Base-by-base conservation (phyloP, 2,113 vertebrate genomes). In the Mionectes macconnelli region DNA sequence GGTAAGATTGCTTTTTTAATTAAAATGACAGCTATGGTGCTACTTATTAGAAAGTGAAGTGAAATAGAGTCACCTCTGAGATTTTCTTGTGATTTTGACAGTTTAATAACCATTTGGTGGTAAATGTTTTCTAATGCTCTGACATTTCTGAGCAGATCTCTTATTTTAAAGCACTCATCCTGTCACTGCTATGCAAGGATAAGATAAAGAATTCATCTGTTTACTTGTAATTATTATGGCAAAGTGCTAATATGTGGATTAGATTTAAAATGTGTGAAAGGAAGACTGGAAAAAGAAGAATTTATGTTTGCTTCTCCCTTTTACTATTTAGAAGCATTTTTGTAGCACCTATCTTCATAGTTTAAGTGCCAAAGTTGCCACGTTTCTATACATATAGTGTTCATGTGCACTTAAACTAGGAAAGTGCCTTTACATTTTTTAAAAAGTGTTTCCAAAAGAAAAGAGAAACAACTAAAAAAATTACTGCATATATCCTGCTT, bases 1-100 rank as follows among this genome's bases (percentile, higher is more conserved):
- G 20, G 10, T 76, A 91, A 95, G 70, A 89, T 42, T 63, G 9
- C 13, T 86, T 97, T 81, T 95, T 94, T 74, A 94, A 96, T 96
- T 95, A 92, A 95, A 96, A 76, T 6, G 0, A 84, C 42, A 83
- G 35, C 60, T 93, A 78, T 49, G 27, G 42, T 89, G 27, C 14
- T 92, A 73, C 62, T 91, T 76, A 84, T 77, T 96, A 96, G 62
- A 63, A 89, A 44, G 3, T 64, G 15, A 89, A 96, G 35, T 83
- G 56, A 96, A 96, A 94, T 64, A 84, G 19, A 60, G 37, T 64
- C 50, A 78, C 28, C 25, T 81, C 39, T 84, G 28, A 89, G 56
- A 30, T 87, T 94, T 91, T 79, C 28, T 64, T 85, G 35, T 93
- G 37, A 91, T 94, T 66, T 40, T 93, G 69, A 92, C 87, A 94